Evolutionary conservation across 2,113 vertebrate genomes (phyloP).

Genomic region (Acrocephalus arundinaceus): DNA sequence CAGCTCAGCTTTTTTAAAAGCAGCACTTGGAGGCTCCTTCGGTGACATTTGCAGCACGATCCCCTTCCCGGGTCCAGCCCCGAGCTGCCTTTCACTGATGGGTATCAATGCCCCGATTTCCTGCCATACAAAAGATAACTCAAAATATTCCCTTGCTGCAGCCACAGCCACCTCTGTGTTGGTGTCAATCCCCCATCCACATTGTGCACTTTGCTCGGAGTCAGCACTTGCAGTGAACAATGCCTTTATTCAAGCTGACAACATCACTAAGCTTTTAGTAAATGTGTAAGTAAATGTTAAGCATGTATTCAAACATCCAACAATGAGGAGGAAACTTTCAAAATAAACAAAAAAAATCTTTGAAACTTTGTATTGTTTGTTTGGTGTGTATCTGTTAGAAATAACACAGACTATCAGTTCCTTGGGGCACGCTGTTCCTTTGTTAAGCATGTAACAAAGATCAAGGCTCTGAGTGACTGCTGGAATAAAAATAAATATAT

Average conservation of each 20-base stretch:
- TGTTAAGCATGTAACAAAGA: conserved; percentile 15
- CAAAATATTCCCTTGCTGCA: conserved; percentile 17
- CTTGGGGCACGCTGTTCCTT: conserved; percentile 43
- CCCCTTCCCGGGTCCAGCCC: not conserved
- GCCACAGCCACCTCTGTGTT: not conserved
- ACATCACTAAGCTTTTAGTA: conserved; percentile 27
- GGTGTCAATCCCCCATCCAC: conserved; percentile 14
- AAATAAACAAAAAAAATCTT: conserved; percentile 14
- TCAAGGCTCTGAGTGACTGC: conserved; percentile 20
- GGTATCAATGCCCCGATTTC: not conserved
- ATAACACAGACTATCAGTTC: conserved; percentile 48
- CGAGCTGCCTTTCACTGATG: not conserved
- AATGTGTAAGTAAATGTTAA: conserved; percentile 54
- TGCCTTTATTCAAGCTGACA: conserved; percentile 55
- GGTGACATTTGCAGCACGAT: not conserved
- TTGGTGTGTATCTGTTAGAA: conserved; percentile 56
- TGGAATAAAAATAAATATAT: conserved; percentile 34
- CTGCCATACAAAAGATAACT: conserved; percentile 38
- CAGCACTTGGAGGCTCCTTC: not conserved
- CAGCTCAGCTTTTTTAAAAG: not conserved
- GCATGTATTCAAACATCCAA: conserved; percentile 49
- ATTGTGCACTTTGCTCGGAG: conserved; percentile 36
- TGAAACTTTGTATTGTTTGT: conserved; percentile 44
- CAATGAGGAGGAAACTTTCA: conserved; percentile 47
- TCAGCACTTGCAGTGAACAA: conserved; percentile 37